These are phyloP conservation scores for Sympetrum striolatum DNA, from an alignment of 2,888 invertebrate species.

Conservation along the genomic window DNA sequence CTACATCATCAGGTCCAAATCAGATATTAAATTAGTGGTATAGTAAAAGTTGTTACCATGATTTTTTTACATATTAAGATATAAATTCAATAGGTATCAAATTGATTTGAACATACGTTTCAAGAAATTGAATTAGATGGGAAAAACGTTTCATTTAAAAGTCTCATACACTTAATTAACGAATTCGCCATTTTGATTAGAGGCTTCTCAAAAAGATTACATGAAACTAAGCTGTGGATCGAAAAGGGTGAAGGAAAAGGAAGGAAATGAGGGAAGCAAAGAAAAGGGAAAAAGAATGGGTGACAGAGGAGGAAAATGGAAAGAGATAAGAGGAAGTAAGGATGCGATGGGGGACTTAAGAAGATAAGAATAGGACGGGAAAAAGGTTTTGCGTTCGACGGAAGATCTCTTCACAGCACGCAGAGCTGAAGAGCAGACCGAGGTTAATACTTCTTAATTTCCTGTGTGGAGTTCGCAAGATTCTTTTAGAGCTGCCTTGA, in stretches of 20 bases:
- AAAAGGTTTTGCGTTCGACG: neutral
- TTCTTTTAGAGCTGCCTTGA: neutral
- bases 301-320: neutral
- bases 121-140: no score
- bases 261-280: neutral
- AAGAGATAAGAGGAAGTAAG: neutral
- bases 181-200: no score
- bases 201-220: no score
- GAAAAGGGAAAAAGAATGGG: neutral
- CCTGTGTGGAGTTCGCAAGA: neutral
- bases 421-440: neutral
- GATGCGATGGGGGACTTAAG: neutral
- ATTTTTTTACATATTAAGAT: no score
- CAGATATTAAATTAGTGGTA: no score
- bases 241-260: neutral
- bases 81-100: no score
- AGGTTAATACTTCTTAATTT: neutral
- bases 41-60: no score
- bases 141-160: no score
- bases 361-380: neutral
- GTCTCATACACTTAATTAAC: no score
- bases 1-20: no score
- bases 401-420: neutral
- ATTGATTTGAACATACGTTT: no score
- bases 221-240: neutral